Evolutionary conservation across 2,113 vertebrate genomes (phyloP).

Genomic region (Ammospiza caudacuta): DNA sequence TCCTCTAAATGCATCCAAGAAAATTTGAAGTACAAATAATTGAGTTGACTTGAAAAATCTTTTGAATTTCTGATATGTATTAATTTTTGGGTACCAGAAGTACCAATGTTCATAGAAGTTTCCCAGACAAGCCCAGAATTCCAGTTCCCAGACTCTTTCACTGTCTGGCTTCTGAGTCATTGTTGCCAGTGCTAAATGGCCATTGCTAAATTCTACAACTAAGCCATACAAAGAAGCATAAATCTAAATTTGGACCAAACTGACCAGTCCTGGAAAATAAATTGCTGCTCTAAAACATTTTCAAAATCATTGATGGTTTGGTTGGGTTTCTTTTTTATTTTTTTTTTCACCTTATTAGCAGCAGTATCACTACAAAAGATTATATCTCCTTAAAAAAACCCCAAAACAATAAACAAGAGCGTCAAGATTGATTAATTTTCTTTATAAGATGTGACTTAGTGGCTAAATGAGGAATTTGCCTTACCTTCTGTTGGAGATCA

Average conservation of each 20-base stretch:
- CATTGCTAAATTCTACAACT: neutral
- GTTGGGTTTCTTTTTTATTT: neutral
- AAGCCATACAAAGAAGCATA: neutral
- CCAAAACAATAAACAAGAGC: neutral
- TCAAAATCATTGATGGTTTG: neutral
- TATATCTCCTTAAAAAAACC: neutral
- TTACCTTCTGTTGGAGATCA: slow-evolving; percentile 14
- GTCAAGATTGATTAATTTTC: neutral
- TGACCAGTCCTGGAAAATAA: neutral
- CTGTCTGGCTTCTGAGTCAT: neutral
- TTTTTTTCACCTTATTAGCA: neutral
- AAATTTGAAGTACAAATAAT: neutral
- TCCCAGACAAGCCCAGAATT: neutral
- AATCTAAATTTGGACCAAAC: neutral
- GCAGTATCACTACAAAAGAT: neutral
- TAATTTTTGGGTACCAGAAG: neutral
- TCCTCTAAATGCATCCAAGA: neutral
- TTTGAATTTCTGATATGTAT: neutral
- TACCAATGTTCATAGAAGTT: neutral
- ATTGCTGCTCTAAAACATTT: neutral
- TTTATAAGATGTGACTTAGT: neutral
- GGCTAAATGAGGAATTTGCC: neutral
- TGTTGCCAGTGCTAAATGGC: neutral
- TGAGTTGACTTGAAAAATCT: neutral
- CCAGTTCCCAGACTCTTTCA: neutral